phyloP scores from a whole-genome alignment of 2,888 invertebrate genomes.

The Nemoura dubitans region DNA sequence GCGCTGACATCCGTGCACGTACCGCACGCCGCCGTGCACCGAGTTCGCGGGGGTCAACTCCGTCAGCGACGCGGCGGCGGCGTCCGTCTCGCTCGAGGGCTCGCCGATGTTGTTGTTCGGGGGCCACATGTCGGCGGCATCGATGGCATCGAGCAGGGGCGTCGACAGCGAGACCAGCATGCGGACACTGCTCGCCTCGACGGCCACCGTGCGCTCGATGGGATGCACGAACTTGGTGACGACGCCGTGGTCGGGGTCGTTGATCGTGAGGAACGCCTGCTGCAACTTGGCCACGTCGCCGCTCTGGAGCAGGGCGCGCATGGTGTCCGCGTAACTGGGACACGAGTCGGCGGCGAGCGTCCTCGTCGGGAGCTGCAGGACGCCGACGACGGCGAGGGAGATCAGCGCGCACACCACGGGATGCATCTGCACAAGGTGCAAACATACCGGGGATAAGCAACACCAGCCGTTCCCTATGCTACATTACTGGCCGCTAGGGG shows the following conservation, averaged over 20 bases:
- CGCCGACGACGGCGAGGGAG: too few species aligned
- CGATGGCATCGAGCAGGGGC: background rate
- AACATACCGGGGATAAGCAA: too few species aligned
- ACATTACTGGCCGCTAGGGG: too few species aligned
- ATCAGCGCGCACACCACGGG: too few species aligned
- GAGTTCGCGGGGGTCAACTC: background rate
- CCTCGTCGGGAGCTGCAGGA: too few species aligned
- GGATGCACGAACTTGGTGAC: background rate
- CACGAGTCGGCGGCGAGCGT: too few species aligned
- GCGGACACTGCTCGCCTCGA: background rate
- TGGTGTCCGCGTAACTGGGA: background rate
- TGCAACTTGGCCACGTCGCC: background rate
- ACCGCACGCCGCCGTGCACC: slow-evolving; percentile 8
- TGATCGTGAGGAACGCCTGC: background rate
- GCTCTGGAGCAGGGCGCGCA: background rate
- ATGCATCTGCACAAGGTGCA: too few species aligned
- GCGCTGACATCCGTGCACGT: background rate
- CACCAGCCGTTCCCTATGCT: too few species aligned
- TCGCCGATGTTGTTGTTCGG: background rate
- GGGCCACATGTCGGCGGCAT: slow-evolving; percentile 18
- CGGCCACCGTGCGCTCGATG: background rate
- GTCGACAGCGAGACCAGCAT: slow-evolving; percentile 25
- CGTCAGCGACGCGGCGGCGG: background rate
- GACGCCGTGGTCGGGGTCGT: background rate
- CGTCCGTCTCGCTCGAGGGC: background rate